Base-by-base conservation (phyloP, 1,140 invertebrate genomes). In the Drosophila pruinosa region DNA sequence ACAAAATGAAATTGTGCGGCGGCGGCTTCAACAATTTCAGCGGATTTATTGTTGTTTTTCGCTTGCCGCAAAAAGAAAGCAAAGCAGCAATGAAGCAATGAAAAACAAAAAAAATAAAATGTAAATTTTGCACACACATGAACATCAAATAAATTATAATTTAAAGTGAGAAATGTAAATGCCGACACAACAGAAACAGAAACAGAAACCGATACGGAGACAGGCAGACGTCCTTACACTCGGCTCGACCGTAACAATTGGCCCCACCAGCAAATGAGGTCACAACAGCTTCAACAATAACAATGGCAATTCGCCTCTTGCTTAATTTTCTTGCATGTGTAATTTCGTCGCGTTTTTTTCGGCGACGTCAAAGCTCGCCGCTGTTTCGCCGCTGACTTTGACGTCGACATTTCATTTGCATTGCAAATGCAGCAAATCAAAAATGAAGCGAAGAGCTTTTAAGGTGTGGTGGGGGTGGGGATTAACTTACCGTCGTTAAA, bases 401-500 rank as follows among this genome's bases (percentile, higher is more conserved):
- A 52, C 74, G 63, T 56, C 39, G 69, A 63, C 74, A 61, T 53
- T 61, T 53, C 12, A 82, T 82, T 82, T 82, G 79, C 79, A 82
- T 54, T 82, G 74, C 79, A 83, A 82, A 81, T 72, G 45, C 28
- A 58, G 67, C 34, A 50, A 64, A 19, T 31, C 10, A 71, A 64
- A 65, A 67, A 14, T 43, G 28, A 52, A 45, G 26, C 22, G 10
- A 21, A 34, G n/a, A 21, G 28, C 21, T 53, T 45, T 43, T 47
- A 17, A 1, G 5, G 15, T 31, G 39, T 45, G 24, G 17, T 34
- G 19, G 41, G 39, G 14, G 61, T 31, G 61, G 61, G n/a, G 47
- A n/a, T 43, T 43, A 62, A 83, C 82, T 89, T 72, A 89, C 83
- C 83, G 83, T 83, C 59, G 86, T 61, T 89, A 79, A 82, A 57